phyloP scores from a whole-genome alignment of 2,888 invertebrate genomes.

The Amphipyra tragopoginis region DNA sequence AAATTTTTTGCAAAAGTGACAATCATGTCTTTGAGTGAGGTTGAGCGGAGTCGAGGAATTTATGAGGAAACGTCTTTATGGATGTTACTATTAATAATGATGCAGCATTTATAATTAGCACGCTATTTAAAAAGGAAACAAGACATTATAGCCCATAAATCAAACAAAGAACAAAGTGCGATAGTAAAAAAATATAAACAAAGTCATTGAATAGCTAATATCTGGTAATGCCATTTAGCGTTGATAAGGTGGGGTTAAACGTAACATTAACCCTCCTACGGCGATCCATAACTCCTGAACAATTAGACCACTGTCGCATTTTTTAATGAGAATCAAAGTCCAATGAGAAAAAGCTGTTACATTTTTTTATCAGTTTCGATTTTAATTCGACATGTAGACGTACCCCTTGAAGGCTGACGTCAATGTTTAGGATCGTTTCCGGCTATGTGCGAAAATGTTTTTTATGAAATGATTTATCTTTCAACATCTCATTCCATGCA shows the following conservation, averaged over 20 bases:
- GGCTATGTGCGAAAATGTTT: slow-evolving; percentile 16
- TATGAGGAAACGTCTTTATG: too few species aligned
- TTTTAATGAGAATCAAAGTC: slow-evolving; percentile 53
- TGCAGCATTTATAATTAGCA: slow-evolving; percentile 26
- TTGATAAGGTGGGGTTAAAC: slow-evolving; percentile 61
- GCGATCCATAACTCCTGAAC: slow-evolving; percentile 55
- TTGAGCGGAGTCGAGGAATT: too few species aligned
- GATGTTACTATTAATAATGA: slow-evolving; percentile 5
- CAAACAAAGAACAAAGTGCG: slow-evolving; percentile 25
- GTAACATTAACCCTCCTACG: slow-evolving; percentile 53
- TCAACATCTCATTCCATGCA: slow-evolving; percentile 7
- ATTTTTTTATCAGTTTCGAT: slow-evolving; percentile 21
- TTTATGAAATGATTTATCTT: slow-evolving; percentile 15
- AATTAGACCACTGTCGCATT: slow-evolving; percentile 56
- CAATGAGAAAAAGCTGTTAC: slow-evolving; percentile 24
- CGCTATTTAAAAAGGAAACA: slow-evolving; percentile 22
- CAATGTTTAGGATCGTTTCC: slow-evolving; percentile 26
- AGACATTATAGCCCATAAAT: slow-evolving; percentile 19
- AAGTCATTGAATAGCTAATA: slow-evolving; percentile 26
- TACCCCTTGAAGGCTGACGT: slow-evolving; percentile 13
- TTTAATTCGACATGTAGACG: not conserved
- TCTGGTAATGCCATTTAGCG: slow-evolving; percentile 32
- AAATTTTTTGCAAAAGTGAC: too few species aligned
- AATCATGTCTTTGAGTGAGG: too few species aligned
- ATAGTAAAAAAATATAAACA: slow-evolving; percentile 38